Evolutionary conservation across 2,113 vertebrate species (phyloP), one percentile per base, ranked within the genome.

Genomic region (Lepus timidus): DNA sequence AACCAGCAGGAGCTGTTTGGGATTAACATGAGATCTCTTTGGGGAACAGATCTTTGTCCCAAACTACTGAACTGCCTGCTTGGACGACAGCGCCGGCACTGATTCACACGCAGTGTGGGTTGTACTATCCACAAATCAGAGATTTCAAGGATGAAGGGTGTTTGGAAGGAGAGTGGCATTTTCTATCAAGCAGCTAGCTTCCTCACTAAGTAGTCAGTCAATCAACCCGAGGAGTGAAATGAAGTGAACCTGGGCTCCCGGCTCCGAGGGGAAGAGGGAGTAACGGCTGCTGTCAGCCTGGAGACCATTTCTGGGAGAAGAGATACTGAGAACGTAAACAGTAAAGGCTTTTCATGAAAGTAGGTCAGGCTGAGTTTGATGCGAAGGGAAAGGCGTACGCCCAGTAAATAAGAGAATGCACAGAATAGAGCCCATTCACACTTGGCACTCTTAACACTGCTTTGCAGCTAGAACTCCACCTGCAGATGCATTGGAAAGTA

Each of bases 1-100:
- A 12, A 1, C 73, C 96, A 87, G 83, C 84, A 81, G 85, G 80
- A 97, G 95, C 82, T 97, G 65, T 93, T 80, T 76, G 17, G 4
- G 82, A 90, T 95, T 78, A 70, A 55, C 82, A 0, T 1, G 64
- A 86, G 89, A 90, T 78, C 93, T 95, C 74, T 52, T 89, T 20
- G 52, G 93, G 76, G 95, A 95, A 87, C 36, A 20, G 86, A 65
- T n/a, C 70, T 90, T 14, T 36, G 13, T 94, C 96, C 94, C 76
- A 52, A 91, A 31, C 94, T 95, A 6, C 92, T 29, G 2, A 95
- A 31, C 93, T 31, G 55, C 70, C 92, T 67, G 6, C 79, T 90
- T 88, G 87, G 75, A 58, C 65, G 31, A 81, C 85, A 94, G 55
- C 75, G 52, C 27, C 51, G 5, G 61, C 90, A 58, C 86, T 81